Conservation (phyloP, 2,113 vertebrate genomes). For the Symphodus melops region DNA sequence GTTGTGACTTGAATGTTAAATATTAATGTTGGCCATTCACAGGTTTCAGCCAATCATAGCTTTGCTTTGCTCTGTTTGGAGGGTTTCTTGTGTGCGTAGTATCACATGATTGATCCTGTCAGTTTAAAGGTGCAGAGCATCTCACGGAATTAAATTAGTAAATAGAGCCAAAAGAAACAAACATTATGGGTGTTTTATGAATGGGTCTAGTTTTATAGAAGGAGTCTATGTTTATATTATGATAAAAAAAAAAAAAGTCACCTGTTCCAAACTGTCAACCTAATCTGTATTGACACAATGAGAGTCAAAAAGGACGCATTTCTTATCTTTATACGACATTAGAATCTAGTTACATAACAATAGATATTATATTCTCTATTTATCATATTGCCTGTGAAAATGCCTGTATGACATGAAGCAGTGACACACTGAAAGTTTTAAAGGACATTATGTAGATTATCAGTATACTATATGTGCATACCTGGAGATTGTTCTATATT, state of each 20-base stretch:
- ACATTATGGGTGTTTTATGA: constrained; percentile 45
- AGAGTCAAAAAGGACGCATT: constrained; percentile 33
- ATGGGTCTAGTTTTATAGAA: constrained; percentile 54
- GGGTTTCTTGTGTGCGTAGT: constrained; percentile 26
- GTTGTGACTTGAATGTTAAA: constrained; percentile 76
- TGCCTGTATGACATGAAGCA: constrained; percentile 41
- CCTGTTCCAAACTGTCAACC: constrained; percentile 2
- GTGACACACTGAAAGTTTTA: constrained; percentile 63
- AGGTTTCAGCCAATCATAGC: constrained; percentile 67
- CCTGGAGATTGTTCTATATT: constrained; percentile 76
- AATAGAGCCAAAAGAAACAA: constrained; percentile 14
- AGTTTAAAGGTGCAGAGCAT: constrained; percentile 52
- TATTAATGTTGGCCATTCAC: constrained; percentile 66
- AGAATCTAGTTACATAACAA: constrained; percentile 53
- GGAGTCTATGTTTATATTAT: constrained; percentile 45
- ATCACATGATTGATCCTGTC: constrained; percentile 39
- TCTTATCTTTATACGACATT: constrained; percentile 52
- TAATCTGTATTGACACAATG: not conserved
- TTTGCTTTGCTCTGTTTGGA: constrained; percentile 36
- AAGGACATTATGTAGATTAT: constrained; percentile 64
- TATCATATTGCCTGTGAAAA: constrained; percentile 55
- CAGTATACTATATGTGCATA: constrained; percentile 57
- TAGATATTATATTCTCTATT: constrained; percentile 46
- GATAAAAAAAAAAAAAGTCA: constrained; percentile 11
- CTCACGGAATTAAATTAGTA: constrained; percentile 26